Evolutionary conservation across 2,113 vertebrate species (phyloP).

Genomic region (Sinocyclocheilus grahami): DNA sequence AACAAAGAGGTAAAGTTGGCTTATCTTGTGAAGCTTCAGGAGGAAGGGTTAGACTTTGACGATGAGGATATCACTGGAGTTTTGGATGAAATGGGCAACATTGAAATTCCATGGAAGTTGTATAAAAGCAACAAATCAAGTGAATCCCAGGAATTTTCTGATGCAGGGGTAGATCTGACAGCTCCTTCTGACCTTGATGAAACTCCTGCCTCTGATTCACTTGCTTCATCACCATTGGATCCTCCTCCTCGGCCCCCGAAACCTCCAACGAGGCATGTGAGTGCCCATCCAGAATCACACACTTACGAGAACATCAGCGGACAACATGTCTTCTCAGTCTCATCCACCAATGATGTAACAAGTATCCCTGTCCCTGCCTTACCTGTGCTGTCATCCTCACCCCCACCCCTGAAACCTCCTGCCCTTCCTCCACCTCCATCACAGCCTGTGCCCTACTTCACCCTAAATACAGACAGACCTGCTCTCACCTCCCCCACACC

Average conservation of each 20-base stretch:
- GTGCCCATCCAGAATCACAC: conserved; percentile 74
- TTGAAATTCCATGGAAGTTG: conserved; percentile 73
- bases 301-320: conserved; percentile 77
- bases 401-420: conserved; percentile 47
- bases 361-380: conserved; percentile 50
- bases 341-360: conserved; percentile 61
- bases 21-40: conserved; percentile 71
- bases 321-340: conserved; percentile 48
- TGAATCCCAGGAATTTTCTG: conserved; percentile 78
- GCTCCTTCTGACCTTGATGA: conserved; percentile 78
- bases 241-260: conserved; percentile 76
- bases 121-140: conserved; percentile 66
- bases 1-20: conserved; percentile 75
- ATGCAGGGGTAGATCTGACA: conserved; percentile 78
- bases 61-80: conserved; percentile 71
- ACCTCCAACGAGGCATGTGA: conserved; percentile 73
- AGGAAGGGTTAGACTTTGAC: conserved; percentile 72
- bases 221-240: conserved; percentile 71
- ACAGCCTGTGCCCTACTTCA: conserved; percentile 66
- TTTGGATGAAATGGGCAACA: conserved; percentile 76
- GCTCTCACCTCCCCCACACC: conserved; percentile 68
- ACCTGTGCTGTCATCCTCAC: conserved; percentile 6
- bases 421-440: conserved; percentile 53
- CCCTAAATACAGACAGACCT: conserved; percentile 68
- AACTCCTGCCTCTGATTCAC: conserved; percentile 70